Conservation (phyloP, 2,888 invertebrate species). For the Drosophila formosana region DNA sequence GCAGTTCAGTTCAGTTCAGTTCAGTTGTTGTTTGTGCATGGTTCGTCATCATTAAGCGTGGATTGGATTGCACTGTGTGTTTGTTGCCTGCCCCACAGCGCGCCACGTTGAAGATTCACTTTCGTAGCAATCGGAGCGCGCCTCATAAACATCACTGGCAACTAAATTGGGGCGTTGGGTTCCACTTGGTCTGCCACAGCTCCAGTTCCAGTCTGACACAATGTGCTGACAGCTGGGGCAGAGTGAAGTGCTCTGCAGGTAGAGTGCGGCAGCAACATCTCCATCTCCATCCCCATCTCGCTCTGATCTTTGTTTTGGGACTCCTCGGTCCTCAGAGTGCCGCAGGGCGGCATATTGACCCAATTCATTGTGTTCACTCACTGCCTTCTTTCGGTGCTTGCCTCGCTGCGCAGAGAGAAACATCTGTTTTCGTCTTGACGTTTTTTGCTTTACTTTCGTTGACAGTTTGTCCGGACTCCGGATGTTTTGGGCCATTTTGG, state of each 20-base stretch:
- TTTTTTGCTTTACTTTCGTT: conserved; percentile 71
- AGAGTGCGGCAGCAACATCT: conserved; percentile 14
- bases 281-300: background rate
- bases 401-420: conserved; percentile 16
- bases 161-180: conserved; percentile 73
- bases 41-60: conserved; percentile 75
- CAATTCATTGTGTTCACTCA: conserved; percentile 52
- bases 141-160: conserved; percentile 58
- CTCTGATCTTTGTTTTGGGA: conserved; percentile 17
- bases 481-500: conserved; percentile 47
- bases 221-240: conserved; percentile 65
- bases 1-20: background rate
- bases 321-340: conserved; percentile 24
- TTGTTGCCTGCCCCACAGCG: conserved; percentile 47
- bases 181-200: conserved; percentile 58
- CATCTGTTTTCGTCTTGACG: conserved; percentile 55
- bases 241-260: conserved; percentile 48
- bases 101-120: conserved; percentile 60
- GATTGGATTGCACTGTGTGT: conserved; percentile 51
- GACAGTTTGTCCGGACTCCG: conserved; percentile 64
- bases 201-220: conserved; percentile 25
- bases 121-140: conserved; percentile 60
- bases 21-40: conserved; percentile 54
- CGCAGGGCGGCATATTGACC: conserved; percentile 73
- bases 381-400: no score